Base-by-base conservation (phyloP, 2,113 vertebrate genomes). In the Hepsetus odoe region DNA sequence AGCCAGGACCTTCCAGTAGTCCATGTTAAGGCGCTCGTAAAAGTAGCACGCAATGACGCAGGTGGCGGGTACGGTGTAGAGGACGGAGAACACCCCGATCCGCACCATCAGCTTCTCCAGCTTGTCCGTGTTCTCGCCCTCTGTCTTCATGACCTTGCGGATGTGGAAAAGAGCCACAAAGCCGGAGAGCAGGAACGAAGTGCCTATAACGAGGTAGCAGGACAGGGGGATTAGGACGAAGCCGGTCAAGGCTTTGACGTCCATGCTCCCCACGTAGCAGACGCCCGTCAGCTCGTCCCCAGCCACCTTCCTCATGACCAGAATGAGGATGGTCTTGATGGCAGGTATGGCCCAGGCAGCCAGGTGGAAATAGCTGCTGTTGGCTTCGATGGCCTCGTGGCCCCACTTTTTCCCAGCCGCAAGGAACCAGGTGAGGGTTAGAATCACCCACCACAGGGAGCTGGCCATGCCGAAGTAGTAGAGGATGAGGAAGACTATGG, bases 381-480 rank as follows among this genome's bases (percentile, higher is more conserved):
- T 95, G 64, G 97, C 98, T 69, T 98, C 97, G 13, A 99, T 99
- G 22, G 98, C 98, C 87, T 99, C 98, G 0, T 98, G 98, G 14
- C 98, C 98, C 98, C 98, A 99, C 86, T 99, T 99, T 86, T 95
- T 97, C 53, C 98, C 98, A 0, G 98, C 98, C 0, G 98, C 98
- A 58, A 99, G 91, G 82, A 99, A 99, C 97, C 97, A 99, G 0
- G 98, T 97, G 44, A 99, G 85, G 0, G 97, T 97, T 76, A 99
- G 88, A 79, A 99, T 95, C 18, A 99, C 97, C 98, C 98, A 99
- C 98, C 98, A 99, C 62, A 99, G 86, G 44, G 98, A 98, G 76
- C 96, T 98, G 74, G 98, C 97, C 98, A 99, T 99, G 22, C 98
- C 98, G 1, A 99, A 99, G 88, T 98, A 99, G 75, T 99, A 99